Conservation (phyloP, 1,140 invertebrate species). For the Bombus soroeensis region DNA sequence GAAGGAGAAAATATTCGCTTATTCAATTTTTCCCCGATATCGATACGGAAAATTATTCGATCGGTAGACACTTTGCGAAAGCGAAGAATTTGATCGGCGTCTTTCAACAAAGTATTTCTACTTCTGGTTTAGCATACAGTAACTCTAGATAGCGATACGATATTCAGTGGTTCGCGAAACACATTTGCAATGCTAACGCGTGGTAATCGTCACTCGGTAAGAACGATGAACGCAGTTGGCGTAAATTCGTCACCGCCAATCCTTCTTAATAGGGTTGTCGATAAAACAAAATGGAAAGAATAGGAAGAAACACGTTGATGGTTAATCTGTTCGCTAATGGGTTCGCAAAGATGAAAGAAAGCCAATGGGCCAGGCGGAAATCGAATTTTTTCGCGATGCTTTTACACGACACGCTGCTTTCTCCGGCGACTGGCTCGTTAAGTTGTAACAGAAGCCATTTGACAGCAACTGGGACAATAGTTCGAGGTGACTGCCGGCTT, state of each 20-base stretch:
- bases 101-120: not conserved
- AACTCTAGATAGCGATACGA: not conserved
- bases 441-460: constrained; percentile 53
- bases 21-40: too few relatives aligned
- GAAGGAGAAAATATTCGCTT: too few relatives aligned
- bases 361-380: not conserved
- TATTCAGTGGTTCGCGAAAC: not conserved
- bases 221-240: not conserved
- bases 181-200: constrained; percentile 20
- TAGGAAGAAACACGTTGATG: not conserved
- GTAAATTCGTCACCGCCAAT: not conserved
- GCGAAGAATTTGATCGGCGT: not conserved
- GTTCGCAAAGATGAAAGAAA: too few relatives aligned
- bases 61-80: not conserved
- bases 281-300: not conserved
- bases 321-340: too few relatives aligned
- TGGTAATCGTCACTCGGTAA: not conserved
- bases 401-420: not conserved
- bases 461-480: constrained; percentile 56
- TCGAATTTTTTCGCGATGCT: not conserved
- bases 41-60: too few relatives aligned
- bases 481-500: constrained; percentile 47
- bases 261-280: not conserved
- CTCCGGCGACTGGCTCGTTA: not conserved
- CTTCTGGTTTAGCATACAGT: not conserved